Evolutionary conservation across 2,888 invertebrate genomes (phyloP).

Genomic region (Leuctra nigra): DNA sequence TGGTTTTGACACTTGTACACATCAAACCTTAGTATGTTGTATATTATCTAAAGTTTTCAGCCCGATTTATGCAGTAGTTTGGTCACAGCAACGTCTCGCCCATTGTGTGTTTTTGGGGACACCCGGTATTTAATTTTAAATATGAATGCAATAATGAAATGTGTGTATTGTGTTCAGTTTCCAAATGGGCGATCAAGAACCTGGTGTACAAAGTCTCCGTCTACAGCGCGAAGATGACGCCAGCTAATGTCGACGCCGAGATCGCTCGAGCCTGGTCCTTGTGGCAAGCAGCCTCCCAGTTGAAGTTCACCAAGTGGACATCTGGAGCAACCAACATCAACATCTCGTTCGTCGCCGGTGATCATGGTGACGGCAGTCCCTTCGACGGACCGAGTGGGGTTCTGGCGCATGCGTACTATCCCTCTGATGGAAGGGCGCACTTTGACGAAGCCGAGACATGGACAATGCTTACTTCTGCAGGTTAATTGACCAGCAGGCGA

Average conservation of each 20-base stretch:
- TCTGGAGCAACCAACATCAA: conserved; percentile 75
- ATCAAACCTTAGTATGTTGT: too few species aligned
- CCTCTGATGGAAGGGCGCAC: conserved; percentile 94
- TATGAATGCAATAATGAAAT: too few species aligned
- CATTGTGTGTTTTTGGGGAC: too few species aligned
- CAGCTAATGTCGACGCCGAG: conserved; percentile 74
- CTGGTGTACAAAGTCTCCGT: conserved; percentile 59
- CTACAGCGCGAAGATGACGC: too few species aligned
- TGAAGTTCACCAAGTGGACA: conserved; percentile 67
- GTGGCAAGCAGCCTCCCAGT: conserved; percentile 81
- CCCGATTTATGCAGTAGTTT: too few species aligned
- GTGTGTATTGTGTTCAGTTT: too few species aligned
- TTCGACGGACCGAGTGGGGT: conserved; percentile 94
- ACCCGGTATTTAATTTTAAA: too few species aligned
- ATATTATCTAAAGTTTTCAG: too few species aligned
- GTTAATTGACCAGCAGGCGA: conserved; percentile 58
- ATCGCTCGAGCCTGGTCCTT: conserved; percentile 77
- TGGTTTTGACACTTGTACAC: too few species aligned
- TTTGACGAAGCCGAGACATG: conserved; percentile 94
- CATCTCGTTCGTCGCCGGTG: conserved; percentile 80
- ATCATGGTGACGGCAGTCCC: conserved; percentile 93
- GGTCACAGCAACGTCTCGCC: too few species aligned
- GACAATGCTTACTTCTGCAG: too few species aligned
- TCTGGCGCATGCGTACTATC: conserved; percentile 95
- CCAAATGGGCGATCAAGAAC: too few species aligned